These are phyloP conservation scores for Macropis europaea DNA, from an alignment of 2,888 invertebrate genomes.

Conservation along the genomic window DNA sequence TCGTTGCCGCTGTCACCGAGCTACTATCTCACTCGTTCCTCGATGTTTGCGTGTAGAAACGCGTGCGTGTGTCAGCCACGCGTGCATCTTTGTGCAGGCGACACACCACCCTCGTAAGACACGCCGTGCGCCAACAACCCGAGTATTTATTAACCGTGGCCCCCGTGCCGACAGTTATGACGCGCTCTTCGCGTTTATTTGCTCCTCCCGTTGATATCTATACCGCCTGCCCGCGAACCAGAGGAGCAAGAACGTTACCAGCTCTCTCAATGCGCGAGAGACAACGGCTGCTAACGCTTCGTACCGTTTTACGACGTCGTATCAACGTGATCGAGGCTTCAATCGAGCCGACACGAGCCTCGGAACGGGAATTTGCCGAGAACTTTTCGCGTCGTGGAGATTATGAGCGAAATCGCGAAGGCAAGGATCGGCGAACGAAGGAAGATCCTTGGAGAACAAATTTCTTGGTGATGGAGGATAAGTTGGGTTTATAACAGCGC, in stretches of 20 bases:
- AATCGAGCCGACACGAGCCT: slow-evolving; percentile 36
- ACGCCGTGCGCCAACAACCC: slow-evolving; percentile 53
- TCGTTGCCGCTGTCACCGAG: slow-evolving; percentile 78
- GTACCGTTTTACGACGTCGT: slow-evolving; percentile 40
- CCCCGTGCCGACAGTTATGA: slow-evolving; percentile 73
- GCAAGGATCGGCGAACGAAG: too few relatives aligned
- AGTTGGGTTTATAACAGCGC: too few relatives aligned
- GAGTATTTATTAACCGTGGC: slow-evolving; percentile 71
- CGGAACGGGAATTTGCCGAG: too few relatives aligned
- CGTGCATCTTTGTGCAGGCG: slow-evolving; percentile 8
- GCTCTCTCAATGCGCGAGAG: too few relatives aligned
- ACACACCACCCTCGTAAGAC: slow-evolving; percentile 50
- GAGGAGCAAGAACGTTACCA: too few relatives aligned
- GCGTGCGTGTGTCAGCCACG: neutral
- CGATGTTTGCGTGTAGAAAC: neutral
- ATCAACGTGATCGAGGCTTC: slow-evolving; percentile 33
- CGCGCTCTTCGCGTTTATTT: slow-evolving; percentile 62
- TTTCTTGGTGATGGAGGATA: too few relatives aligned
- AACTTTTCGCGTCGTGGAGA: too few relatives aligned
- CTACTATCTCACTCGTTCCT: slow-evolving; percentile 71
- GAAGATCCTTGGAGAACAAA: too few relatives aligned
- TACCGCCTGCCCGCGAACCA: slow-evolving; percentile 22
- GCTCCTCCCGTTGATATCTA: slow-evolving; percentile 59
- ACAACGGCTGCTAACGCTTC: too few relatives aligned
- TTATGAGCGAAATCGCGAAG: too few relatives aligned